phyloP scores from a whole-genome alignment of 2,113 vertebrate genomes.

The Cyrtonyx montezumae region DNA sequence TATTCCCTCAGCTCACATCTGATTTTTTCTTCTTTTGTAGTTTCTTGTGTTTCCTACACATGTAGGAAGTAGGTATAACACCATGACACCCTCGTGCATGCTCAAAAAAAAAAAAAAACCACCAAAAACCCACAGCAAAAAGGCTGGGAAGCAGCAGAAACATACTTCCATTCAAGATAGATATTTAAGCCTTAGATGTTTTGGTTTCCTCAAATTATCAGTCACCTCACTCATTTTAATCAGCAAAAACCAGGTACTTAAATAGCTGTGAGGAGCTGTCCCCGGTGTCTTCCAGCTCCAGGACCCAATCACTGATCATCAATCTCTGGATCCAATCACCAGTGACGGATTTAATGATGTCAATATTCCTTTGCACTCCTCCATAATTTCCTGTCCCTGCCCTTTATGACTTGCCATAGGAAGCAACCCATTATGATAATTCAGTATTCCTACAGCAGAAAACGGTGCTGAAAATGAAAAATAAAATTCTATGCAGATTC shows the following conservation, averaged over 20 bases:
- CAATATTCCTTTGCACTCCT: constrained; percentile 64
- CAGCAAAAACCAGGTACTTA: constrained; percentile 42
- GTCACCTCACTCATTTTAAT: constrained; percentile 47
- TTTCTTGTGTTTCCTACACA: background rate
- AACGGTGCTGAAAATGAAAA: constrained; percentile 42
- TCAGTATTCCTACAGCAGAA: constrained; percentile 21
- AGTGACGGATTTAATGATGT: constrained; percentile 72
- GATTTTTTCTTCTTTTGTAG: background rate
- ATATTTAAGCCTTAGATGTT: constrained; percentile 12
- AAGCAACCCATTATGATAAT: constrained; percentile 47
- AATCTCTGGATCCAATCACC: constrained; percentile 58
- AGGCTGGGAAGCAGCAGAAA: background rate
- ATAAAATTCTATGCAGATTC: background rate
- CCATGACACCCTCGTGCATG: accelerated
- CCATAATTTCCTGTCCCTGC: constrained; percentile 56
- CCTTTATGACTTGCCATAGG: constrained; percentile 55
- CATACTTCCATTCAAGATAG: background rate
- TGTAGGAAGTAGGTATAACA: background rate
- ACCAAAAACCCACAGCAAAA: background rate
- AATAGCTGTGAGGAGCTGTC: constrained; percentile 36
- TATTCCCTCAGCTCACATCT: background rate
- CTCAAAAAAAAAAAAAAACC: background rate
- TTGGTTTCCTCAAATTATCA: background rate
- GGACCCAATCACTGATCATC: constrained; percentile 57
- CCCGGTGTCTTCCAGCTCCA: constrained; percentile 35